These are phyloP conservation scores for Dipodomys ordii DNA, from an alignment of 2,113 vertebrate genomes.

Conservation along the genomic window DNA sequence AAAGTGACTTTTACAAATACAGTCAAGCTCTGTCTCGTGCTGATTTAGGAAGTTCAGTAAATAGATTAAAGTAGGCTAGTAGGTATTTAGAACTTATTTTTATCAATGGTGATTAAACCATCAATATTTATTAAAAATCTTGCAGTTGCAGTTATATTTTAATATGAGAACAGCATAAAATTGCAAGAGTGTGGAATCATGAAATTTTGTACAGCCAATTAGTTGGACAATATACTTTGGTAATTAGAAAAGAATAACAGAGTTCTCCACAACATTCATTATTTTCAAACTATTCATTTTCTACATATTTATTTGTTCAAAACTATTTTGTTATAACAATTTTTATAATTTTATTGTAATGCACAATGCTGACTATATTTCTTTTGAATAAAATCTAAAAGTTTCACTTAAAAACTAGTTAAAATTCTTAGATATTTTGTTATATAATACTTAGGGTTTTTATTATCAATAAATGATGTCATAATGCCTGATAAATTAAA, in stretches of 20 bases:
- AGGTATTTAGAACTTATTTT: constrained; percentile 70
- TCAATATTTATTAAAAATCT: constrained; percentile 71
- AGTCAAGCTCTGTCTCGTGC: constrained; percentile 73
- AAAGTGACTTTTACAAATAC: constrained; percentile 63
- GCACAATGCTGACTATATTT: background rate
- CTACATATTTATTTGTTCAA: background rate
- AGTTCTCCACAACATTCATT: background rate
- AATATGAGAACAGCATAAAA: constrained; percentile 58
- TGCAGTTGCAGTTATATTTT: constrained; percentile 61
- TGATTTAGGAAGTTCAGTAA: constrained; percentile 60
- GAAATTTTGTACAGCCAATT: background rate
- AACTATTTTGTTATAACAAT: background rate
- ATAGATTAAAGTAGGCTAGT: constrained; percentile 67
- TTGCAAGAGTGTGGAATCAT: background rate
- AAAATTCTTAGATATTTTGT: background rate
- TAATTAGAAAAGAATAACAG: constrained; percentile 1
- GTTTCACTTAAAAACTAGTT: background rate
- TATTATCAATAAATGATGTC: background rate
- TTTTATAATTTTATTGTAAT: background rate
- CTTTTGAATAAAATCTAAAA: background rate
- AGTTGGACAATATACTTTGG: constrained; percentile 16
- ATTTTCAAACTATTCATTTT: background rate
- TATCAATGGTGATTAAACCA: constrained; percentile 73
- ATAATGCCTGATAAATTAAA: background rate
- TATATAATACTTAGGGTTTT: background rate